Base-by-base conservation (phyloP, 2,888 invertebrate genomes). In the Cryptosula pallasiana region DNA sequence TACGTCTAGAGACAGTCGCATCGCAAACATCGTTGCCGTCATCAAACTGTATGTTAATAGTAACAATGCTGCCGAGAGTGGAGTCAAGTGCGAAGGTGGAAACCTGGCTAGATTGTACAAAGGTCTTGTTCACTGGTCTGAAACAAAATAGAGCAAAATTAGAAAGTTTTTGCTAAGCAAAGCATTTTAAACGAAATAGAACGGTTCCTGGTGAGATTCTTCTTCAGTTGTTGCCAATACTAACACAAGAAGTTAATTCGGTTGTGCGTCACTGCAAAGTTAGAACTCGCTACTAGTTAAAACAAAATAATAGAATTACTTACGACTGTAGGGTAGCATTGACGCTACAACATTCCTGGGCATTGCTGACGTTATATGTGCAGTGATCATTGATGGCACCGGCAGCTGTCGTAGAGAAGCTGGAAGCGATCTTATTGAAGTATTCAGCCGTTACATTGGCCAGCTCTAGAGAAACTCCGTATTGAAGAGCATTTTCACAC, bases 91-190 rank as follows among this genome's bases (percentile, higher is more conserved):
- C 20, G n/a, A 20, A 13, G 3, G 32, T 32, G 2, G 20, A 20
- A 27, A 63, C 32, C 3, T 63, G 9, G 9, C 27, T 32, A 13
- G 27, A 5, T 32, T 20, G 13, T 2, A 63, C 13, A 27, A 63
- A 63, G 32, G 63, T 63, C n/a, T 63, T 63, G 63, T 63, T 63
- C 32, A 32, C 63, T 63, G 63, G 63, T n/a, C 63, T 63, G 63
- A 9, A 57, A 20, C 45, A 45, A 45, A 45, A n/a, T n/a, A n/a
- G n/a, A n/a, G n/a, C n/a, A n/a, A n/a, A n/a, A n/a, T n/a, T n/a
- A n/a, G n/a, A n/a, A n/a, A n/a, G n/a, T n/a, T n/a, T n/a, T n/a
- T n/a, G n/a, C n/a, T n/a, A n/a, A n/a, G n/a, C n/a, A n/a, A n/a
- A n/a, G n/a, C n/a, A n/a, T n/a, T n/a, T n/a, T n/a, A n/a, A n/a